A percentile compares a stretch with the other conserved stretches of the same genome.
Evolutionary conservation across 2,888 invertebrate genomes (phyloP).

Genomic region (Aleiodes testaceus): DNA sequence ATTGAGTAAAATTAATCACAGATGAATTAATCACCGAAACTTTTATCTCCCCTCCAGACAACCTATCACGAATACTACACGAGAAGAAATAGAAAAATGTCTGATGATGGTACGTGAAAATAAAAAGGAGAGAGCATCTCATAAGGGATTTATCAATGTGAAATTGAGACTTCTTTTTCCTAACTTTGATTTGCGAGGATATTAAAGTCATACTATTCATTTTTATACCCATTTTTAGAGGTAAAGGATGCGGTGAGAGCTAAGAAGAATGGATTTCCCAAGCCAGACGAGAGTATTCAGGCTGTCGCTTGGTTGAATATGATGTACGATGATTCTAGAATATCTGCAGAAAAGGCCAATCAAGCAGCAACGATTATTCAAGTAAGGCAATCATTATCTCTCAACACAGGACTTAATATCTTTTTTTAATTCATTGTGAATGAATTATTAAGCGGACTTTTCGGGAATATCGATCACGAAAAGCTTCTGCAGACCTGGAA

Average conservation of each 20-base stretch:
- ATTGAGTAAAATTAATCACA: no score
- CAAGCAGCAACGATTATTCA: slow-evolving; percentile 63
- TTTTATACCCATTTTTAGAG: slow-evolving; percentile 35
- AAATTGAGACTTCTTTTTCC: neutral
- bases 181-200: slow-evolving; percentile 24
- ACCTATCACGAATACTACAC: slow-evolving; percentile 62
- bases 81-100: slow-evolving; percentile 54
- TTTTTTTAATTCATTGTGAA: slow-evolving; percentile 8
- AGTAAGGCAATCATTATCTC: slow-evolving; percentile 47
- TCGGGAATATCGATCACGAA: slow-evolving; percentile 23
- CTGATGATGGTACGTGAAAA: slow-evolving; percentile 36
- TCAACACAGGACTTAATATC: neutral
- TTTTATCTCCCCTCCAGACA: slow-evolving; percentile 47
- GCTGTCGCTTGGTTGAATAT: slow-evolving; percentile 61
- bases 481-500: neutral
- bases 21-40: neutral
- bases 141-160: slow-evolving; percentile 26
- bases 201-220: slow-evolving; percentile 36
- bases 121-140: neutral
- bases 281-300: slow-evolving; percentile 56
- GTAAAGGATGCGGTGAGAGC: slow-evolving; percentile 29
- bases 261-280: slow-evolving; percentile 42
- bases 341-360: slow-evolving; percentile 56
- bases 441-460: slow-evolving; percentile 15
- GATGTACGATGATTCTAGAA: slow-evolving; percentile 60